Conservation (phyloP, 2,888 invertebrate species). For the Volucella bombylans region DNA sequence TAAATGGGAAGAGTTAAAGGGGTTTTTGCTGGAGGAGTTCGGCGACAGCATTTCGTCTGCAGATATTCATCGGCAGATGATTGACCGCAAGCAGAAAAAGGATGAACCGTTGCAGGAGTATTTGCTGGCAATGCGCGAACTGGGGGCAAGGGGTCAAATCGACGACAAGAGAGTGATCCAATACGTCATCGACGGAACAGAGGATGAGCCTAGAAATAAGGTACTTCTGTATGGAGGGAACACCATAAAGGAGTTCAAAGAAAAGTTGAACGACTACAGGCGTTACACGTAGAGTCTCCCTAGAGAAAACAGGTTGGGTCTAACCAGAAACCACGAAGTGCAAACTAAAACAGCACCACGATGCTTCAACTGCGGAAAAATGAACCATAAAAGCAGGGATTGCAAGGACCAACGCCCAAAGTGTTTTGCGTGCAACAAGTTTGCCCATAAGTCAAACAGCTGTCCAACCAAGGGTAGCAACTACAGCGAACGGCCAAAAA, state of each 20-base stretch:
- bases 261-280: background rate
- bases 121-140: slow-evolving; percentile 10
- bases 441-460: too few relatives aligned
- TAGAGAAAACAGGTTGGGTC: too few relatives aligned
- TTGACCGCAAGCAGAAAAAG: background rate
- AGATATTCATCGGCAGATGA: slow-evolving; percentile 9
- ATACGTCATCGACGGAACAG: slow-evolving; percentile 2
- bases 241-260: background rate
- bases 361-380: too few relatives aligned
- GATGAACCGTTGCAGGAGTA: background rate
- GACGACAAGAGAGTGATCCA: slow-evolving; percentile 11
- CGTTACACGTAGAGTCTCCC: too few relatives aligned
- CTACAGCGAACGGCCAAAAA: too few relatives aligned
- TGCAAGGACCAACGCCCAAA: too few relatives aligned
- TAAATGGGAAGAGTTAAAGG: background rate
- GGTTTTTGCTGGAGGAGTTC: background rate
- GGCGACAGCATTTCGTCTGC: slow-evolving; percentile 1
- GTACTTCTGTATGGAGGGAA: background rate
- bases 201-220: background rate
- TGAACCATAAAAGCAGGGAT: too few relatives aligned
- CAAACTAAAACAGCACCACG: too few relatives aligned
- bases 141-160: slow-evolving; percentile 2
- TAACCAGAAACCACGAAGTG: too few relatives aligned
- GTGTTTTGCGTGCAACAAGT: too few relatives aligned
- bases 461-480: too few relatives aligned